phyloP scores from a whole-genome alignment of 2,797 vertebrate species.

The Aulostomus chinensis region DNA sequence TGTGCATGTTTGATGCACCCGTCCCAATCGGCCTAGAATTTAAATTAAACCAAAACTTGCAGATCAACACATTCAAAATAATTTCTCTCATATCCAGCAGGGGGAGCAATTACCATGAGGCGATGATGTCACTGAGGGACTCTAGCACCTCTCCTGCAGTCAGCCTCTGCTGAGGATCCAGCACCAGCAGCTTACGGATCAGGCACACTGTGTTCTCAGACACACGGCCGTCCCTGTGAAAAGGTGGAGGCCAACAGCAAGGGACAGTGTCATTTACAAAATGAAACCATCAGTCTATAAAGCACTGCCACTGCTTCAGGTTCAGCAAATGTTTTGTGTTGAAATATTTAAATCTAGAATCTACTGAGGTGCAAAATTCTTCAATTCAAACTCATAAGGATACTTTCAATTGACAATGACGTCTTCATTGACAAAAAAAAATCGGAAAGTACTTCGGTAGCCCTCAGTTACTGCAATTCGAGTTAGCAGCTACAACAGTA shows the following conservation, averaged over 20 bases:
- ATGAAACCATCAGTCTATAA: background rate
- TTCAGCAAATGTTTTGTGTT: background rate
- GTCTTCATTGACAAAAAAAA: no score
- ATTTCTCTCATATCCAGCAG: conserved; percentile 43
- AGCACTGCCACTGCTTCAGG: no score
- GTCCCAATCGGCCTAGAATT: no score
- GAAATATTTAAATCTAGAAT: no score
- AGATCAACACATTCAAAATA: background rate
- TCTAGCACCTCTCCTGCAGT: conserved; percentile 94
- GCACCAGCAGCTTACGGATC: conserved; percentile 95
- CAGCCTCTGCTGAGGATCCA: conserved; percentile 96
- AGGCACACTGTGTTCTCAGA: conserved; percentile 98
- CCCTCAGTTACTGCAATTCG: no score
- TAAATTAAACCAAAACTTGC: background rate
- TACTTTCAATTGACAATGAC: no score
- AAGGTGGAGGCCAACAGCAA: background rate
- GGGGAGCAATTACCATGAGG: conserved; percentile 86
- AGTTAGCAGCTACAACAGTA: no score
- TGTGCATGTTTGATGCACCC: no score
- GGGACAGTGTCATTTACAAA: conserved; percentile 1
- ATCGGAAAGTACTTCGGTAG: no score
- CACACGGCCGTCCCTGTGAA: conserved; percentile 91
- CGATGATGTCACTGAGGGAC: conserved; percentile 93
- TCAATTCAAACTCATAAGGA: no score
- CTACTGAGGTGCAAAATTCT: no score